phyloP scores from a whole-genome alignment of 2,113 vertebrate genomes.

The Menura novaehollandiae region DNA sequence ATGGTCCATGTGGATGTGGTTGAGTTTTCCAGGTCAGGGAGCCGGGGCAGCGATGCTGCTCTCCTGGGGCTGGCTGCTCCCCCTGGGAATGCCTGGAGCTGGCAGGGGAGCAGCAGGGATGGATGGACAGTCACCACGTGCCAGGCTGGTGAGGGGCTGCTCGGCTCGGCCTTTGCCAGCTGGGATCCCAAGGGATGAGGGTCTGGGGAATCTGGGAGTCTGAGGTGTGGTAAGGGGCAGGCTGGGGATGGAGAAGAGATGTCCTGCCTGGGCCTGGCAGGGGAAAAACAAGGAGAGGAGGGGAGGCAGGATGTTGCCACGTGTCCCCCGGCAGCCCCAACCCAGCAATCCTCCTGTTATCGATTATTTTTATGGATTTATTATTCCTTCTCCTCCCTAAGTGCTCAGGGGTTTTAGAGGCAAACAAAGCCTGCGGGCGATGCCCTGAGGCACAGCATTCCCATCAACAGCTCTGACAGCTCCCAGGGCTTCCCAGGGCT shows the following conservation, averaged over 20 bases:
- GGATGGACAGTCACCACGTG: neutral
- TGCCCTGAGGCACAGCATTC: neutral
- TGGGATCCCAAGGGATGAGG: neutral
- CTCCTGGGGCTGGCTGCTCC: neutral
- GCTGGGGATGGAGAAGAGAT: neutral
- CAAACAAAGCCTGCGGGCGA: neutral
- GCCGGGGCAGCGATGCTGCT: neutral
- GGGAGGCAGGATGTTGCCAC: neutral
- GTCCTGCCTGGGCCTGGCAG: neutral
- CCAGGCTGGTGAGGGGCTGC: neutral
- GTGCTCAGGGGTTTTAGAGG: neutral
- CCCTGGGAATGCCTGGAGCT: neutral
- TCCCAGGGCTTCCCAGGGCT: neutral
- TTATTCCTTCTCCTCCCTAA: neutral
- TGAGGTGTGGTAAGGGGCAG: neutral
- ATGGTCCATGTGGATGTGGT: fast-evolving
- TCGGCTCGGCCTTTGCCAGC: neutral
- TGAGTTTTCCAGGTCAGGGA: neutral
- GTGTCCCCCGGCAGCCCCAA: fast-evolving
- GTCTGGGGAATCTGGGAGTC: neutral
- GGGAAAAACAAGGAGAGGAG: neutral
- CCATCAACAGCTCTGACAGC: neutral
- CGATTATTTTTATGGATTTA: neutral
- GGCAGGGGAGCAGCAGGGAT: neutral
- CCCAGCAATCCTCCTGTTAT: neutral